phyloP scores from a whole-genome alignment of 1,140 invertebrate genomes.

The Eciton burchellii region DNA sequence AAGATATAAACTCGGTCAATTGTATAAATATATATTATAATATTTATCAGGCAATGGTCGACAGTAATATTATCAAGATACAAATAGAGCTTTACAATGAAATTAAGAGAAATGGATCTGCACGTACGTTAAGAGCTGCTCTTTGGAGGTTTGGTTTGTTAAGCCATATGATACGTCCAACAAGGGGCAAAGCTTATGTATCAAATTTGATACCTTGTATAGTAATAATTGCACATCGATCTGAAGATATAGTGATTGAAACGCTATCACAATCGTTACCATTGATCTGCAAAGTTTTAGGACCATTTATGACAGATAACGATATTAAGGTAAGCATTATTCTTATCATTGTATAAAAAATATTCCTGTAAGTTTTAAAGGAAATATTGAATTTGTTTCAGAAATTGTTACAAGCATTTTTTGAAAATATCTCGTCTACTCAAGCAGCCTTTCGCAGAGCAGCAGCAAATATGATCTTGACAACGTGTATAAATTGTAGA shows the following conservation, averaged over 20 bases:
- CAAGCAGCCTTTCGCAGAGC: slow-evolving; percentile 88
- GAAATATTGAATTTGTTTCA: slow-evolving; percentile 74
- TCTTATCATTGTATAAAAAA: not conserved
- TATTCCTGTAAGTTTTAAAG: slow-evolving; percentile 61
- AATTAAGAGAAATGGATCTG: slow-evolving; percentile 91
- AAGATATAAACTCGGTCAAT: not conserved
- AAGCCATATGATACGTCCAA: slow-evolving; percentile 89
- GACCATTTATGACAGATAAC: slow-evolving; percentile 90
- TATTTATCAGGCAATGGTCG: slow-evolving; percentile 86
- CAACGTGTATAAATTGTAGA: slow-evolving; percentile 88
- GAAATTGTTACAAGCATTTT: slow-evolving; percentile 88
- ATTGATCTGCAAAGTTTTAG: slow-evolving; percentile 90
- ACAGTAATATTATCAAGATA: slow-evolving; percentile 89
- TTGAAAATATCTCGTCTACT: slow-evolving; percentile 88
- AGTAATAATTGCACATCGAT: slow-evolving; percentile 88
- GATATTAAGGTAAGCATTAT: slow-evolving; percentile 88
- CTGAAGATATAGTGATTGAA: slow-evolving; percentile 91
- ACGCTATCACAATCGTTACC: slow-evolving; percentile 89
- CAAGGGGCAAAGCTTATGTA: slow-evolving; percentile 92
- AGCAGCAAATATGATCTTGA: slow-evolving; percentile 88
- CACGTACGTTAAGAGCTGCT: slow-evolving; percentile 89
- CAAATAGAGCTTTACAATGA: slow-evolving; percentile 93
- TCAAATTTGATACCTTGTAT: slow-evolving; percentile 91
- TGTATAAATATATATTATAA: slow-evolving; percentile 34
- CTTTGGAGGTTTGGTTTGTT: slow-evolving; percentile 91